Percentiles rank a stretch among this genome's conserved stretches.
These are phyloP conservation scores for Urechis unicinctus DNA, from an alignment of 2,888 invertebrate species.

Conservation along the genomic window DNA sequence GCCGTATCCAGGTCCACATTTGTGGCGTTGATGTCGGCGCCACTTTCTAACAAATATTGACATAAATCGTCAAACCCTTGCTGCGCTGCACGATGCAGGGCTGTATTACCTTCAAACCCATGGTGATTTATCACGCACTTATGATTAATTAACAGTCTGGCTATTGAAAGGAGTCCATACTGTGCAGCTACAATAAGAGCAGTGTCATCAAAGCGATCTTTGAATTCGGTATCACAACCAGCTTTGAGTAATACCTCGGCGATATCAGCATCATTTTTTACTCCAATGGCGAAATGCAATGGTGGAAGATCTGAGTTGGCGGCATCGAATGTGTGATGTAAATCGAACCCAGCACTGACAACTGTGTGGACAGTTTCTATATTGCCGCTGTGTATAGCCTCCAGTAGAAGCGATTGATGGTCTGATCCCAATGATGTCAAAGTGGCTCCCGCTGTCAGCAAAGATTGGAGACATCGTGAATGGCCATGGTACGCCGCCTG, in stretches of 20 bases:
- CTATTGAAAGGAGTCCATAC: conserved; percentile 3
- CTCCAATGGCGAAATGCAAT: conserved; percentile 5
- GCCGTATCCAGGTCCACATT: background rate
- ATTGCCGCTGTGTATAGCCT: conserved; percentile 8
- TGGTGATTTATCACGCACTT: background rate
- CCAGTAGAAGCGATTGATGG: conserved; percentile 4
- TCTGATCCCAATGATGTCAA: conserved; percentile 1
- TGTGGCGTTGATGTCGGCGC: background rate
- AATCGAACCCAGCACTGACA: conserved; percentile 1
- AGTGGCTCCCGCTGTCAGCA: conserved; percentile 7
- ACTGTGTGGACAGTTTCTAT: conserved; percentile 5
- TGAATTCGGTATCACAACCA: conserved; percentile 4
- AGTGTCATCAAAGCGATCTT: conserved; percentile 9
- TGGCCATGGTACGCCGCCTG: conserved; percentile 7
- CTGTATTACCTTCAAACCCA: conserved; percentile 2
- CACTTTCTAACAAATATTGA: background rate
- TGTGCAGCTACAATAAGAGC: conserved; percentile 9
- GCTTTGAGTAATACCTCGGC: conserved; percentile 7
- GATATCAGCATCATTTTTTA: conserved; percentile 1
- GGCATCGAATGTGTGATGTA: background rate
- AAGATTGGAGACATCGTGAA: background rate
- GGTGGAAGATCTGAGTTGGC: background rate
- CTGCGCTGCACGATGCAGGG: conserved; percentile 7
- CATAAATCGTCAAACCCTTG: background rate
- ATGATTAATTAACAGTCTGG: background rate